Base-by-base conservation (phyloP, 2,113 vertebrate genomes). In the Clarias gariepinus region DNA sequence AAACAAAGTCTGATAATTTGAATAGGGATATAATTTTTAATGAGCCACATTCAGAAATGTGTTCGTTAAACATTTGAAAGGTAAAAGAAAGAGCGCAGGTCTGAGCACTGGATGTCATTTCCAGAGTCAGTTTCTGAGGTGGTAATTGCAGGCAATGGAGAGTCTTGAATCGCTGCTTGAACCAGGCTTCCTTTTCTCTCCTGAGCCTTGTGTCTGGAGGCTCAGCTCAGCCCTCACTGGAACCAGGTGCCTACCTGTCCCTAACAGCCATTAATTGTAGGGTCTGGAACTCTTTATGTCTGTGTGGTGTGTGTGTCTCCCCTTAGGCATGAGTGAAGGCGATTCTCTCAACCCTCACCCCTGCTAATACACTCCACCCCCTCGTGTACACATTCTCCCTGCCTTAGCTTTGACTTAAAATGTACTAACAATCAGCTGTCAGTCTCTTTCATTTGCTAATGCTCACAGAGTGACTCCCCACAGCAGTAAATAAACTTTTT, bases 261-360 rank as follows among this genome's bases (percentile, higher is more conserved):
- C 61, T 60, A 66, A 55, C 79, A 78, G 69, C 60, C 60, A 88
- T 88, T 86, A 83, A 88, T 88, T 86, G 80, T 83, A 81, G 84
- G 64, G 87, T 84, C 23, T 79, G 82, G 84, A 61, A 80, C 77
- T 73, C 30, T 63, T 63, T 58, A 52, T 82, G 53, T 66, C 28
- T 86, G 23, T 81, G 21, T 86, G 28, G 53, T 80, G 53, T 84
- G 86, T 61, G 74, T 55, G 55, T 81, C 36, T 57, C 82, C n/a
- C 53, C 23, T n/a, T 30, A 69, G 28, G 47, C 55, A 25, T 55
- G 71, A 57, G 57, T 77, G 76, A 80, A 41, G 41, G n/a, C 58
- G 79, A 23, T 60, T 18, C 25, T 81, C 55, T 41, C n/a, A 58
- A 63, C 76, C 76, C 21, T 61, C 41, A 73, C 69, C 68, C 79